Base-by-base conservation (phyloP, 1,140 invertebrate genomes). In the Drosophila simulans region DNA sequence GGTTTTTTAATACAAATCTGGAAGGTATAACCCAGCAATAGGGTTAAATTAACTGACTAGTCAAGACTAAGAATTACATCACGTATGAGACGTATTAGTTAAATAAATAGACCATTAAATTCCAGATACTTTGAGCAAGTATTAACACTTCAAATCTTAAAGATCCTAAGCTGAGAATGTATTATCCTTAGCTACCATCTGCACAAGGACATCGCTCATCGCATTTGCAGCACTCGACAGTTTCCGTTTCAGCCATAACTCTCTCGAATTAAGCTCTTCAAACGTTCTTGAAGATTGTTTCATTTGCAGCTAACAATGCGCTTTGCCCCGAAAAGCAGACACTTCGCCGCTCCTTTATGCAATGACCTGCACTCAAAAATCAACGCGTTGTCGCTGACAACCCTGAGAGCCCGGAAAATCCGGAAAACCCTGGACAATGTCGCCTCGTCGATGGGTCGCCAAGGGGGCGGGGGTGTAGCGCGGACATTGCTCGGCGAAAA, bases 351-450 rank as follows among this genome's bases (percentile, higher is more conserved):
- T n/a, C 63, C 64, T 59, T 68, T 68, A 70, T 77, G 59, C 58
- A 85, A 85, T 85, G 81, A 69, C 81, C 76, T 80, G 71, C 71
- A 76, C 48, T 68, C 54, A 63, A 62, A 75, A 80, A 80, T 57
- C 53, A 64, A 62, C 42, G 60, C 56, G 39, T 58, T 45, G 43
- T 15, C 46, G 71, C 65, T 64, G 71, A 66, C 46, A 64, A 35
- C 49, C 54, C 65, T 45, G 52, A 66, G 37, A 59, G 22, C 45
- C 58, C 65, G 43, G 53, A 62, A 48, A 74, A 57, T 57, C 35
- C 55, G 40, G 78, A 77, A 70, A 82, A 62, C 59, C 75, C 80
- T 71, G 82, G 79, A 88, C 75, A 51, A 55, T 77, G 72, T 53
- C 73, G 73, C 25, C 27, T 15, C 71, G 48, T 27, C 40, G 54